Conservation (phyloP, 2,113 vertebrate genomes). For the Lepisosteus oculatus region DNA sequence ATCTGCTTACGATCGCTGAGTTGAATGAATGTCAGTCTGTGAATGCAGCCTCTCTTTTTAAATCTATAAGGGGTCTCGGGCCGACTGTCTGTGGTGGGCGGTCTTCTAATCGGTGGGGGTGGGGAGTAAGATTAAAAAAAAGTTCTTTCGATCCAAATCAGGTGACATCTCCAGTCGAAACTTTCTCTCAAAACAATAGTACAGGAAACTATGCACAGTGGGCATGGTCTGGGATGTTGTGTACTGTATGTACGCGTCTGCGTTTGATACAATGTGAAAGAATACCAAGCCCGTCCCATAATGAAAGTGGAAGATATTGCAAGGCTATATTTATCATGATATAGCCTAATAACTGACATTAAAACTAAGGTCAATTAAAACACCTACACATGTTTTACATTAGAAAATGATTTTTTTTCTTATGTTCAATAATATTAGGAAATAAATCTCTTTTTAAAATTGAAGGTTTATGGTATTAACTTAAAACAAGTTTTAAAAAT, state of each 20-base stretch:
- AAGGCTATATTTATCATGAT: not conserved
- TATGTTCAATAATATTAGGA: no score
- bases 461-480: no score
- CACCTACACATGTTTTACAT: no score
- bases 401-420: no score
- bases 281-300: not conserved
- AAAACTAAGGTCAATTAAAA: no score
- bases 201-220: slow-evolving; percentile 23
- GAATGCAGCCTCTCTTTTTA: slow-evolving; percentile 99
- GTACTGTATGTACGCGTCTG: not conserved
- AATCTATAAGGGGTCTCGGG: slow-evolving; percentile 97
- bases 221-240: not conserved
- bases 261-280: not conserved
- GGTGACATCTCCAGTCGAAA: slow-evolving; percentile 83
- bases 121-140: slow-evolving; percentile 77
- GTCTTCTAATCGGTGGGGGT: slow-evolving; percentile 91
- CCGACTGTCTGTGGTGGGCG: slow-evolving; percentile 94
- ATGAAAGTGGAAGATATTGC: not conserved
- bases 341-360: not conserved
- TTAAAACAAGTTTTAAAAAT: no score
- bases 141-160: slow-evolving; percentile 86
- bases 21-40: slow-evolving; percentile 97
- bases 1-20: slow-evolving; percentile 86
- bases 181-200: slow-evolving; percentile 54
- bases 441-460: no score